Evolutionary conservation across 2,888 invertebrate genomes (phyloP).

Genomic region (Parascotia fuliginaria): DNA sequence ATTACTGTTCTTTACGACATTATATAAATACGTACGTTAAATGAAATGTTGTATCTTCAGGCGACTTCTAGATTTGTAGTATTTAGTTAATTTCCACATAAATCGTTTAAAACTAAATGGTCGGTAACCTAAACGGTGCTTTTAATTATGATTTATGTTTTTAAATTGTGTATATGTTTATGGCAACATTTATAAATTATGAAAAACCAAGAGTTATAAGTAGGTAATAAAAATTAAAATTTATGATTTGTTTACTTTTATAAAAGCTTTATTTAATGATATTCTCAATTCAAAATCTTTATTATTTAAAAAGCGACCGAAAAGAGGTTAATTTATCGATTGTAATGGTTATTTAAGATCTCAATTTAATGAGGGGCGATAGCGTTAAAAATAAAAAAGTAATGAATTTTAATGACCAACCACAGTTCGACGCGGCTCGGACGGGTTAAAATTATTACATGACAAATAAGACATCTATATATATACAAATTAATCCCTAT

Average conservation of each 20-base stretch:
- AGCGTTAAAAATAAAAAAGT: slow-evolving; percentile 10
- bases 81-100: neutral
- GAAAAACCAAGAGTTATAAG: neutral
- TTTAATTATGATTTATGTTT: neutral
- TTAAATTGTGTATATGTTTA: neutral
- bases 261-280: neutral
- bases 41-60: neutral
- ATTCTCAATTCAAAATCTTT: neutral
- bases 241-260: neutral
- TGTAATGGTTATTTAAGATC: slow-evolving; percentile 29
- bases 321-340: slow-evolving; percentile 32
- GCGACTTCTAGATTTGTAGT: neutral
- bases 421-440: neutral
- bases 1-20: no score
- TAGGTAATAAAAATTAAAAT: neutral
- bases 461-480: neutral
- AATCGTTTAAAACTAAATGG: neutral
- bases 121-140: neutral
- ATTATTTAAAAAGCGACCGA: slow-evolving; percentile 21
- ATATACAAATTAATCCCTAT: no score
- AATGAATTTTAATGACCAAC: slow-evolving; percentile 12
- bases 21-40: neutral
- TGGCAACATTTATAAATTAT: neutral
- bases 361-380: slow-evolving; percentile 22
- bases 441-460: slow-evolving; percentile 5